These are phyloP conservation scores for Lepidurus couesii DNA, from an alignment of 1,140 invertebrate species.

Conservation along the genomic window DNA sequence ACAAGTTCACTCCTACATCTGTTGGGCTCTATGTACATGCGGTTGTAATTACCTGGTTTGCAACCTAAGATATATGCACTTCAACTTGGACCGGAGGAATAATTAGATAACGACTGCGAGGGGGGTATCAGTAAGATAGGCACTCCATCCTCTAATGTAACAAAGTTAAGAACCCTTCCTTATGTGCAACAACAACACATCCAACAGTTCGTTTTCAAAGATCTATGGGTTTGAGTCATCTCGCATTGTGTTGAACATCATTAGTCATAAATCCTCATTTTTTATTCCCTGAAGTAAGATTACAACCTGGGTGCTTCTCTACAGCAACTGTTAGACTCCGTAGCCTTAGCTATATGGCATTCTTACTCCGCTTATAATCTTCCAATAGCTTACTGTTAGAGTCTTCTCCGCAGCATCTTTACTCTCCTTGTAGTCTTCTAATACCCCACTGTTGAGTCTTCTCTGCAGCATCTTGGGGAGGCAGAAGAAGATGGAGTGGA, in stretches of 20 bases:
- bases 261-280: conserved; percentile 4
- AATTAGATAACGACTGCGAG: conserved; percentile 1
- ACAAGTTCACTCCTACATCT: background rate
- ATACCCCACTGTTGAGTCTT: too few species aligned
- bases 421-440: too few species aligned
- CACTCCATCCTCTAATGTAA: too few species aligned
- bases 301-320: too few species aligned
- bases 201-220: background rate
- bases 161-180: background rate
- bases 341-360: too few species aligned
- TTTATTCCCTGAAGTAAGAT: background rate
- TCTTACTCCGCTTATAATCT: too few species aligned
- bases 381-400: too few species aligned
- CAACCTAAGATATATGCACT: background rate
- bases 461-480: too few species aligned
- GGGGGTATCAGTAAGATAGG: background rate
- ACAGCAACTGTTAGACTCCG: too few species aligned
- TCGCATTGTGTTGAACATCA: conserved; percentile 1
- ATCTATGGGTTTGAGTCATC: conserved; percentile 7
- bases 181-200: background rate
- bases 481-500: too few species aligned
- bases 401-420: too few species aligned
- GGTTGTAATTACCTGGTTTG: background rate
- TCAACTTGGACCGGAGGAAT: background rate
- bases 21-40: background rate